Evolutionary conservation across 2,888 invertebrate species (phyloP), one percentile per base, ranked within the genome.

Genomic region (Orthonevra nobilis): DNA sequence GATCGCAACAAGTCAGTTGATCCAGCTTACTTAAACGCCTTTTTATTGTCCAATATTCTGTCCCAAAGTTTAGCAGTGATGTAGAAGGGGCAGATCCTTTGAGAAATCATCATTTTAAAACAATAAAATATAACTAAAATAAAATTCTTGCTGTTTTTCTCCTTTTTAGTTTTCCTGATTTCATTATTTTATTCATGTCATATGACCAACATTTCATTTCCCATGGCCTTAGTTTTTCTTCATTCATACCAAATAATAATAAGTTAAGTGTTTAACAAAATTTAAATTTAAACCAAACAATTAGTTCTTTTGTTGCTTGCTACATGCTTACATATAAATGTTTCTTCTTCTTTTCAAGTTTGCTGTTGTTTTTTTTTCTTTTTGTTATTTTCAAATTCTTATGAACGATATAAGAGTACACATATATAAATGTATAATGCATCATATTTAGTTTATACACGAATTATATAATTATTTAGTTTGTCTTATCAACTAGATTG

Each of bases 151-250:
- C 30, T 23, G 48, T 75, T 75, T 64, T 77, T 77, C 64, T 77
- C 75, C 70, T 58, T 52, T 70, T 69, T 77, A 69, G 75, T 68
- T 63, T 74, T 69, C 48, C 63, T 46, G 52, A 63, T 70, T 44
- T 70, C 63, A 70, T 38, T 70, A 69, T 60, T 70, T 42, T 77
- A 60, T 77, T 70, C 70, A 52, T 32, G 63, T 77, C 58, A 44
- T 60, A 58, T 23, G 63, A 34, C 48, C 61, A 61, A 69, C 63
- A 32, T 40, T 44, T 54, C 64, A 52, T 44, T 64, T 30, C 10
- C 17, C 44, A 56, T 70, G 36, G 56, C 54, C 64, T 15, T 17
- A 36, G 36, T 48, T 34, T 23, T 56, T 54, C 36, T 46, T 60
- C 50, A 77, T 77, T 77, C 50, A 58, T 46, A 70, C 70, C 63